Base-by-base conservation (phyloP, 2,888 invertebrate genomes). In the Pilophorus perplexus region DNA sequence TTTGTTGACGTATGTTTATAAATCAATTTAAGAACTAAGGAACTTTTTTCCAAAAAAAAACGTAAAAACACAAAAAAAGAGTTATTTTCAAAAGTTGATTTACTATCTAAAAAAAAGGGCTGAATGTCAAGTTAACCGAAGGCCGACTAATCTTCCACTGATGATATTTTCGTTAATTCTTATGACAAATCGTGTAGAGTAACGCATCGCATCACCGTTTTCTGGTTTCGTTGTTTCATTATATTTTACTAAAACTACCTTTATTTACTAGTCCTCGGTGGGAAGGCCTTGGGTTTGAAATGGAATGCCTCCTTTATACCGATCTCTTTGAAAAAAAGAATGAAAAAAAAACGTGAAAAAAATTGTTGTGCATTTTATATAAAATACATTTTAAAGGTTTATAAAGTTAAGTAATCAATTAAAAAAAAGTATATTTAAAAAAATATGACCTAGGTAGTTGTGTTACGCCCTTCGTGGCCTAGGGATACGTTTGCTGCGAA, bases 301-400 rank as follows among this genome's bases (percentile, higher is more conserved):
- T 59, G 59, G 42, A 22, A 42, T 59, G 40, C 59, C 59, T 25
- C 59, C 42, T 59, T 59, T 59, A 55, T 40, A 59, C 59, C 59
- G 59, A 59, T 59, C 59, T 59, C 59, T n/a, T n/a, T 42, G 28
- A 52, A 52, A 52, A 48, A 48, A 48, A 22, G 6, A 22, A 48
- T 25, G 28, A 28, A 52, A 28, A 52, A 25, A 42, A 59, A 42
- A 25, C 27, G n/a, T 18, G 8, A n/a, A 14, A 59, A 59, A 59
- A 40, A 25, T 59, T 33, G 59, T 59, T 59, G 42, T 59, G 59
- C 59, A 59, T 59, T 59, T 59, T 59, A 59, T 59, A 59, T 59
- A 42, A 57, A 55, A 59, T 59, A 59, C 59, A 59, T 59, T 59
- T 59, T 59, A 59, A 59, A 59, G 59, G 42, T 59, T 59, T 59